Base-by-base conservation (phyloP, 2,797 vertebrate genomes). In the Pteronotus mesoamericanus region DNA sequence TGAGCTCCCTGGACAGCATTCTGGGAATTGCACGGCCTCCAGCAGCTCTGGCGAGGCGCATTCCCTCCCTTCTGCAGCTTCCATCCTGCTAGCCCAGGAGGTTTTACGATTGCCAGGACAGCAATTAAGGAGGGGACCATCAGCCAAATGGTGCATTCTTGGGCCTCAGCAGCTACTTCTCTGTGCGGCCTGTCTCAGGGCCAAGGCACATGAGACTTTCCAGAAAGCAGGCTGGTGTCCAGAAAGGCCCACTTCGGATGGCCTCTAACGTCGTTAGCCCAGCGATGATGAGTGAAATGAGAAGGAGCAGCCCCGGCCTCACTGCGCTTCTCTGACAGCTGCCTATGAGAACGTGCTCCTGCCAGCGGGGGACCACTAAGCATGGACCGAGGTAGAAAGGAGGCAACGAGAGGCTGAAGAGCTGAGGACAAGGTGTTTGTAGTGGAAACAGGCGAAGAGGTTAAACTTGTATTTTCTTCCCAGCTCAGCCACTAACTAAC, bases 61-160 rank as follows among this genome's bases (percentile, higher is more conserved):
- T 0, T 3, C 39, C 51, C 8, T 72, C n/a, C 75, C 46, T 78
- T 42, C 72, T 37, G 48, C 44, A 92, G 92, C 87, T 90, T 96
- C 95, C 9, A 0, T 55, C 74, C 96, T 84, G 92, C 92, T 5
- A 3, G 69, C 10, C 14, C 59, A 66, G 42, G 74, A 94, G 61
- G 44, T 44, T 83, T 96, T 32, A 71, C 0, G 0, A 44, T n/a
- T 51, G 85, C 96, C 95, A 96, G 46, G 16, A 78, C 1, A 2
- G 44, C 94, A 87, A 91, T 96, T 95, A 96, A 90, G 83, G 53
- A 85, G 29, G 14, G 69, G 34, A 79, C 6, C 1, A 57, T 53
- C 29, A 10, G 82, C 92, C 96, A 98, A 96, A 90, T 64, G 72
- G 51, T 57, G 5, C 59, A 16, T 91, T 92, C 72, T 64, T 32